These are phyloP conservation scores for Thaumatotibia leucotreta DNA, from an alignment of 1,140 invertebrate genomes.

Conservation along the genomic window DNA sequence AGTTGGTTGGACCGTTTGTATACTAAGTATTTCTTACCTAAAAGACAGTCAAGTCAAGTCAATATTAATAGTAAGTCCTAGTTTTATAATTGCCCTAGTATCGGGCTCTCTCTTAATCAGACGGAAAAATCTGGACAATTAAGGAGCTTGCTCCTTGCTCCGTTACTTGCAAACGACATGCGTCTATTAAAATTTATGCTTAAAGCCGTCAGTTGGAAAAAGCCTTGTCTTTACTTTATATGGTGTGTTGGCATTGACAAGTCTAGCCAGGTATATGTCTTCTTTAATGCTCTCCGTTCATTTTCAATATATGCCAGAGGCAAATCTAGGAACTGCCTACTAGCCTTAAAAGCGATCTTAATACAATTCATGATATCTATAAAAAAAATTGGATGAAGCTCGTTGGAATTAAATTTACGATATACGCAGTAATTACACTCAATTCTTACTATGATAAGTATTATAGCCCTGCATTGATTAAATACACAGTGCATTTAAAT, in stretches of 20 bases:
- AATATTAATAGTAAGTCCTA: no score
- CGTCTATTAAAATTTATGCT: no score
- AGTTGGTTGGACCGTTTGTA: no score
- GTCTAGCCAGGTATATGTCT: no score
- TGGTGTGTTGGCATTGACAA: no score
- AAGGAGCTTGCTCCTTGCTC: background rate
- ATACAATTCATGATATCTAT: background rate
- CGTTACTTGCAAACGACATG: no score
- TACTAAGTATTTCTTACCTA: background rate
- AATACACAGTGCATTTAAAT: background rate
- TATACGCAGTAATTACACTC: background rate
- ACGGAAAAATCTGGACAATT: background rate
- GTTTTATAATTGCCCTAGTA: background rate
- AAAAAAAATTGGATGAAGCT: background rate
- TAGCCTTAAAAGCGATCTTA: background rate
- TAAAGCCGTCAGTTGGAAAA: no score
- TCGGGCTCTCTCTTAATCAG: background rate
- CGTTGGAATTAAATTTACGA: background rate
- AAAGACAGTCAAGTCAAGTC: background rate
- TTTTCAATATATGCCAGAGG: no score
- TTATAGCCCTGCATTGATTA: background rate
- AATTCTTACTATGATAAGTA: background rate
- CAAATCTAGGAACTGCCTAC: no score
- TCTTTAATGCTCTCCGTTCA: no score
- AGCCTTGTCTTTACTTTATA: no score